Conservation (phyloP, 2,797 vertebrate species). For the Pipistrellus nathusii region DNA sequence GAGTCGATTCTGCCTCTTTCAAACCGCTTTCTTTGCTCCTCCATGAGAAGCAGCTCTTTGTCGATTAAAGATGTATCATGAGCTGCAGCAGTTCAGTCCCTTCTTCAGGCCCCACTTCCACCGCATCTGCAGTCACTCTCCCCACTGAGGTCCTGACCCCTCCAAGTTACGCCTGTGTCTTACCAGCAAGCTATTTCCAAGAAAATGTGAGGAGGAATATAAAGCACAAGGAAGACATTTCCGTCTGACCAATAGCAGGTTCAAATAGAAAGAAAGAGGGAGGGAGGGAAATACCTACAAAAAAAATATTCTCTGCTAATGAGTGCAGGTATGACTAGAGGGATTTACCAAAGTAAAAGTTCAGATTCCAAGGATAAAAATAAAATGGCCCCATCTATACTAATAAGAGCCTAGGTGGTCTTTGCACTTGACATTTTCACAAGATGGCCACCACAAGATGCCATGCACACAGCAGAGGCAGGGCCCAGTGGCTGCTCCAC, state of each 20-base stretch:
- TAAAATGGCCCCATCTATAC: neutral
- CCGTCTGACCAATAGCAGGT: neutral
- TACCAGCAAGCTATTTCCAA: neutral
- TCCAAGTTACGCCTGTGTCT: neutral
- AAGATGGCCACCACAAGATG: too few species aligned
- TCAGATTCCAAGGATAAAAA: constrained; percentile 21
- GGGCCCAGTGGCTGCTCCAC: too few species aligned
- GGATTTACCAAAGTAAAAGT: neutral
- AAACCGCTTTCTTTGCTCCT: neutral
- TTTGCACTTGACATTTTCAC: too few species aligned
- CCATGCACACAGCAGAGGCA: too few species aligned
- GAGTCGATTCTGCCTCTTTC: neutral
- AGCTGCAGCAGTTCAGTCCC: too few species aligned
- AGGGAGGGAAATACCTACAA: neutral
- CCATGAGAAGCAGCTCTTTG: too few species aligned
- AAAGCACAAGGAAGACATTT: neutral
- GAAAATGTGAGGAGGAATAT: neutral
- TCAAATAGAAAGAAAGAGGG: neutral
- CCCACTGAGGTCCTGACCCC: neutral
- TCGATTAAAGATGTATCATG: neutral
- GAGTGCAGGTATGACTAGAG: neutral
- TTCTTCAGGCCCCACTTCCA: too few species aligned
- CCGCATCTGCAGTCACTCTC: neutral
- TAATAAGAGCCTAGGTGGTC: too few species aligned
- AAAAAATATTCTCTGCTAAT: neutral